A percentile compares a stretch with the other conserved stretches of the same genome.
These are phyloP conservation scores for Strix aluco DNA, from an alignment of 2,113 vertebrate species.

Conservation along the genomic window DNA sequence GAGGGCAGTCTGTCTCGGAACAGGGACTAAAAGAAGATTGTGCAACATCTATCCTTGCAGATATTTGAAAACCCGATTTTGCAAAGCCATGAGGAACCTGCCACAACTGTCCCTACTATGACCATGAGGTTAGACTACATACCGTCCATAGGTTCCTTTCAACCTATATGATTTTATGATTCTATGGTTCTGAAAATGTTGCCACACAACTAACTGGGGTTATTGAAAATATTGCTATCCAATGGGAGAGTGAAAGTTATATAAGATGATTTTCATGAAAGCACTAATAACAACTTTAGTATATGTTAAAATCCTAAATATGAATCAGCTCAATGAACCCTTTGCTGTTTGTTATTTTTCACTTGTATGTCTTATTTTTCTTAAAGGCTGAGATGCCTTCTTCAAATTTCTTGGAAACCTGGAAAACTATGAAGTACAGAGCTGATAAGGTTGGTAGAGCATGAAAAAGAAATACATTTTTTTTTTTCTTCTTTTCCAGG, in stretches of 20 bases:
- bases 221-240: neutral
- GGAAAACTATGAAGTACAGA: neutral
- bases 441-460: neutral
- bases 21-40: neutral
- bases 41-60: neutral
- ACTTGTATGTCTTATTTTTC: neutral
- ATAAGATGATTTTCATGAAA: neutral
- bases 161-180: neutral
- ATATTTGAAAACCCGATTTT: neutral
- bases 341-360: neutral
- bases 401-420: neutral
- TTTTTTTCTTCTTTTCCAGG: neutral
- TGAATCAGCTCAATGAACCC: neutral
- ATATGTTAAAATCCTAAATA: neutral
- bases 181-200: neutral
- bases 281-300: neutral
- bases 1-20: neutral
- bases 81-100: neutral
- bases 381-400: neutral
- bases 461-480: neutral
- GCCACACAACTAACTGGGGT: neutral
- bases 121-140: neutral
- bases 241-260: neutral
- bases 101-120: fast-evolving
- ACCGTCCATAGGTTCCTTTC: neutral